Base-by-base conservation (phyloP, 2,113 vertebrate genomes). In the Sylvilagus bachmani region DNA sequence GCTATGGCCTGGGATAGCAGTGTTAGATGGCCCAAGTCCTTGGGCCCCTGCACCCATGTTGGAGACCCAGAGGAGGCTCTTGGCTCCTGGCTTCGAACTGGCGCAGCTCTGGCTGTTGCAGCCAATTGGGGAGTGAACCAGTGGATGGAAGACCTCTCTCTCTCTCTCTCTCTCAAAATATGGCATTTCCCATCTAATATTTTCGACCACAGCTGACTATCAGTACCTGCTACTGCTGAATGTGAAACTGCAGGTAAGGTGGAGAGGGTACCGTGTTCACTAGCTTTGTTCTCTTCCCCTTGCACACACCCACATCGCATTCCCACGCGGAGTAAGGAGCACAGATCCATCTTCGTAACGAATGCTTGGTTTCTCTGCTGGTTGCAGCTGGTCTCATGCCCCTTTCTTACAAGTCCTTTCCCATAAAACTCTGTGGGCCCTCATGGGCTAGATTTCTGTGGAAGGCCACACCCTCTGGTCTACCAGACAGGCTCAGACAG, bases 401-500 rank as follows among this genome's bases (percentile, higher is more conserved):
- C 17, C 5, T 85, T 91, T 80, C 29, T 79, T 93, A 75, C 51
- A 74, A 74, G 11, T 86, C 71, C 29, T 96, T 79, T 94, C 81
- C 55, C 53, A 67, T 64, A 22, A 81, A 73, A 87, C 17, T 7
- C 73, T 64, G 69, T 70, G 90, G 73, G 27, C 70, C 36, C 25
- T 86, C 19, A 29, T 33, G 44, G 88, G 75, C 58, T 82, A 92
- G 31, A 70, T 7, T 90, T 95, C 94, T 92, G 61, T 82, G 53
- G 64, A 92, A 88, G 51, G 53, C 67, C 71, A 81, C 31, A 14
- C 84, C 67, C 9, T 33, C 38, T 69, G 17, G 44, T 51, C 95
- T 89, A 92, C 95, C 89, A 95, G 86, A 73, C 75, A 89, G 29
- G 53, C 14, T 95, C 44, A 71, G 58, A 74, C 74, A 93, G 44